These are phyloP conservation scores for Ariopsis seemanni DNA, from an alignment of 2,113 vertebrate species.

Conservation along the genomic window DNA sequence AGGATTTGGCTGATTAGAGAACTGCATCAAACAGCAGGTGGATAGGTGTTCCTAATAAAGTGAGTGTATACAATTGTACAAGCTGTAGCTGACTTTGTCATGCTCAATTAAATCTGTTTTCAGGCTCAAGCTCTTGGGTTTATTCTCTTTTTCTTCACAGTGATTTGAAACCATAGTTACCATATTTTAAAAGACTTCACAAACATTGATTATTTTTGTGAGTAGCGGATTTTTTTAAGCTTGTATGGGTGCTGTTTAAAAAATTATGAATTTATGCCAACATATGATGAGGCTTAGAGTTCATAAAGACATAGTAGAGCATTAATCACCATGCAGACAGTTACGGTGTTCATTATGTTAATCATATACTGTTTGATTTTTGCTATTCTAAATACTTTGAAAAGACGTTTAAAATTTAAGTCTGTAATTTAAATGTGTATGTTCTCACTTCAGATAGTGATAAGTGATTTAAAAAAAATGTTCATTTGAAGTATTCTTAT, in stretches of 20 bases:
- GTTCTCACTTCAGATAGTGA: background rate
- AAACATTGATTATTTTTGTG: background rate
- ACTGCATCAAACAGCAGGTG: too few relatives aligned
- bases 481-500: background rate
- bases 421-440: background rate
- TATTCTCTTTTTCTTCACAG: background rate
- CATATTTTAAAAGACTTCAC: background rate
- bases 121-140: background rate
- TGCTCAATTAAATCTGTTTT: background rate
- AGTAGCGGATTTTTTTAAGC: background rate
- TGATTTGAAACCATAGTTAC: background rate
- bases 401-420: background rate
- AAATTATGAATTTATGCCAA: background rate
- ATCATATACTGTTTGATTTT: background rate
- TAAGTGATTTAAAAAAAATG: background rate
- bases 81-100: background rate
- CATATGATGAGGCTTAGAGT: background rate
- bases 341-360: background rate
- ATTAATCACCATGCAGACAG: background rate
- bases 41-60: too few relatives aligned
- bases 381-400: background rate
- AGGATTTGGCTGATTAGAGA: background rate
- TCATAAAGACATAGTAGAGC: background rate
- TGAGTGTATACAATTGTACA: background rate
- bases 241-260: background rate